Percentiles rank a stretch among this genome's conserved stretches.
These are phyloP conservation scores for Drosophila tanythrix DNA, from an alignment of 2,888 invertebrate species.

Conservation along the genomic window DNA sequence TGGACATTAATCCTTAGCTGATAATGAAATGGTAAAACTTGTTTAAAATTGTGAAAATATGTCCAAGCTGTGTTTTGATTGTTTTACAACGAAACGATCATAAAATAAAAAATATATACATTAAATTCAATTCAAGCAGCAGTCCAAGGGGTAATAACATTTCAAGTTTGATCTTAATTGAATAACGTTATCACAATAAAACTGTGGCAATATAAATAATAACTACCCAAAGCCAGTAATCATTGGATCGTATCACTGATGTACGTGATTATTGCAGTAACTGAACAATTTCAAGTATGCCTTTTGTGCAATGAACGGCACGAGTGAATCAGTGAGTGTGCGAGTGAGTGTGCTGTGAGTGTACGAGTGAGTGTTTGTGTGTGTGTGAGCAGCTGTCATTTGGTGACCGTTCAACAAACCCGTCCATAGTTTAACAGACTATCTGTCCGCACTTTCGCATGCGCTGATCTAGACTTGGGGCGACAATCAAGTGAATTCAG, in stretches of 20 bases:
- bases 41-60: not conserved
- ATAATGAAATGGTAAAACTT: not conserved
- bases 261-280: constrained; percentile 50
- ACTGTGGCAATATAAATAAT: constrained; percentile 9
- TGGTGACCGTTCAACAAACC: constrained; percentile 50
- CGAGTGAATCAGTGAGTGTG: constrained; percentile 15
- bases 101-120: not conserved
- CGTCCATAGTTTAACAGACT: constrained; percentile 24
- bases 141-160: constrained; percentile 4
- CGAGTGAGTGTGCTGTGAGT: not conserved
- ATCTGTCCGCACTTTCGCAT: constrained; percentile 3
- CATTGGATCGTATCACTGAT: constrained; percentile 46
- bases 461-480: constrained; percentile 29
- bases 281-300: constrained; percentile 58
- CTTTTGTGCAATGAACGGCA: constrained; percentile 52
- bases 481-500: constrained; percentile 1
- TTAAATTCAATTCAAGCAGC: not conserved
- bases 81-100: not conserved
- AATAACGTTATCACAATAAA: constrained; percentile 33
- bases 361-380: not conserved
- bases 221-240: constrained; percentile 23
- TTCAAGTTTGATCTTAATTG: constrained; percentile 14
- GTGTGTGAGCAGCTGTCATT: constrained; percentile 4
- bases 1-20: not conserved
- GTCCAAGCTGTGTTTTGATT: not conserved